Base-by-base conservation (phyloP, 1,140 invertebrate genomes). In the Ladona fulva region DNA sequence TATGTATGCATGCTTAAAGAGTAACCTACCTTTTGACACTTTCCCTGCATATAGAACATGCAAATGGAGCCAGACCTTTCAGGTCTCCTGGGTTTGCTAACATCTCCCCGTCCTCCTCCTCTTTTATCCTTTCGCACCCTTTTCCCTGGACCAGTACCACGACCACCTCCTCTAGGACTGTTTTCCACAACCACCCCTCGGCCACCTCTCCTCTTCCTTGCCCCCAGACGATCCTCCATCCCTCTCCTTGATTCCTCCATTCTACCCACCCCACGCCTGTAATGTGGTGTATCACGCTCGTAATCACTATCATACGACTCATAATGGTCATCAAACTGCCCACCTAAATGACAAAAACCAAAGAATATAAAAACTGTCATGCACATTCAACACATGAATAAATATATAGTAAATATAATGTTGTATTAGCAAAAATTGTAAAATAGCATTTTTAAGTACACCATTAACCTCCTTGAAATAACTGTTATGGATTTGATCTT, bases 31-130 rank as follows among this genome's bases (percentile, higher is more conserved):
- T 92, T 91, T 82, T 93, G 90, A 86, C 94, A 95, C 86, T 95
- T 95, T 77, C 95, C 94, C 86, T 96, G 94, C 88, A 95, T 91
- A 82, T 90, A 96, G 86, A 93, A 93, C 77, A 92, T 89, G 83
- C 95, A 96, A 3, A 66, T 66, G 52, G 52, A 66, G 5, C 52
- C 52, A 19, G 52, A 66, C 16, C 52, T 16, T 12, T 66, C 52
- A 66, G 52, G 16, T 66, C n/a, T 16, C 12, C 37, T 75, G 5
- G 14, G 14, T 11, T 75, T 75, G 19, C 42, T 25, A 42, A 19
- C 25, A 37, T 42, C 29, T 19, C 76, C 42, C 3, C 25, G 11
- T n/a, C 42, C 37, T 19, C 42, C 25, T 19, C 42, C 76, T 25
- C 42, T 42, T 25, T 52, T 42, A 6, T 76, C 76, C 37, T 76